Evolutionary conservation across 2,113 vertebrate species (phyloP).

Genomic region (Myotis lucifugus): DNA sequence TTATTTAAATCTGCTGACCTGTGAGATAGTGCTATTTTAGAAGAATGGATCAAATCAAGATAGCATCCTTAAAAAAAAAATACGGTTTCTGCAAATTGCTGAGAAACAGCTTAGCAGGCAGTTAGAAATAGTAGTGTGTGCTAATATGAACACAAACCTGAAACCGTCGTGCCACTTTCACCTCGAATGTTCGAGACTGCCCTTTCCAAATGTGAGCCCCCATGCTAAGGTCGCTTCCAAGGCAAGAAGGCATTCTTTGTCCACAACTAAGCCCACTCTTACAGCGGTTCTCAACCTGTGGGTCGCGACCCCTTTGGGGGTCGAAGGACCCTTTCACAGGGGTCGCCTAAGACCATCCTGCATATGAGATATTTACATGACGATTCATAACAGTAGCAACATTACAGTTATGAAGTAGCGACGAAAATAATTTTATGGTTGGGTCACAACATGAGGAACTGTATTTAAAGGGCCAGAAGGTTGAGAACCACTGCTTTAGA

Average conservation of each 20-base stretch:
- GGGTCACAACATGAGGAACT: no score
- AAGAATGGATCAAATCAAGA: background rate
- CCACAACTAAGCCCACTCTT: background rate
- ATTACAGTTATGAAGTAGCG: no score
- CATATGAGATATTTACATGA: no score
- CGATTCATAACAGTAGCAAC: no score
- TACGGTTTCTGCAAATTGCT: background rate
- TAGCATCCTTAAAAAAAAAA: background rate
- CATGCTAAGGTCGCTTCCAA: background rate
- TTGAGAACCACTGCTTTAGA: background rate
- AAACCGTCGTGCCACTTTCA: background rate
- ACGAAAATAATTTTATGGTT: no score
- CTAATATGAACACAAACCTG: background rate
- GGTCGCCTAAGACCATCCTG: no score
- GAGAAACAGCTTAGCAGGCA: background rate
- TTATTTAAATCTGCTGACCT: conserved; percentile 62
- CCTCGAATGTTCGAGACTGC: background rate
- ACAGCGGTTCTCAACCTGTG: no score
- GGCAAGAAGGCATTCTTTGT: background rate
- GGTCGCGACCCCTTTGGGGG: no score
- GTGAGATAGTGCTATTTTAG: conserved; percentile 54
- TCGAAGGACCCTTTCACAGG: no score
- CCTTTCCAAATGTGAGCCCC: background rate
- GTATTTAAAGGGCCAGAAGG: no score
- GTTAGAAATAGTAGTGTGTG: background rate